Evolutionary conservation across 2,888 invertebrate species (phyloP), one percentile per base, ranked within the genome.

Genomic region (Gastrophysa polygoni): DNA sequence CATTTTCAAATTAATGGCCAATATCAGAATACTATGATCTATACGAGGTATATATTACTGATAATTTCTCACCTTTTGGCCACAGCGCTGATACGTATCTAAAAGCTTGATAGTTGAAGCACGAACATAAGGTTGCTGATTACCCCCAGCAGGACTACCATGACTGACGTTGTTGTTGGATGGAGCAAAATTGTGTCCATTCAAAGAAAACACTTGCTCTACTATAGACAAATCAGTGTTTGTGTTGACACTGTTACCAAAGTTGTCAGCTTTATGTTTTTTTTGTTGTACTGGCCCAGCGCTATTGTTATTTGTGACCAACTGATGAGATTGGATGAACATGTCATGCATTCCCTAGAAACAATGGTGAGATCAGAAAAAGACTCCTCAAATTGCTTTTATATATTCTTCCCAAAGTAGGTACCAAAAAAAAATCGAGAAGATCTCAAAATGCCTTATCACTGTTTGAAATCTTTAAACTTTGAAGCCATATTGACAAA

Each of bases 291-390:
- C 71, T 70, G 67, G 62, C 64, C 70, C 71, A 69, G 76, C 76
- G 75, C 77, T 78, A 76, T 81, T 83, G 81, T 81, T 85, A 82
- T 82, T 83, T 81, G 84, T 83, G 70, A 78, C 80, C 80, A 80
- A 76, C 80, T 85, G 85, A 79, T 86, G 86, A 83, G 86, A 84
- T 84, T 85, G 86, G 85, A 89, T 89, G 89, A 89, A 91, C 91
- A 91, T 91, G 91, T 91, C 91, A 91, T 88, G 90, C 90, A 89
- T 89, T 89, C 90, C 90, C 91, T 91, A 83, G 20, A 84, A 83
- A 82, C 64, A 52, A 54, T 17, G 69, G 70, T 69, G 70, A 69
- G 72, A 71, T 71, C 69, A 68, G 69, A 72, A 67, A 67, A 59
- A 52, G 67, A 63, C 70, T 48, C 17, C n/a, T n/a, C n/a, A n/a